Evolutionary conservation across 2,113 vertebrate species (phyloP).

Genomic region (Mus spicilegus): DNA sequence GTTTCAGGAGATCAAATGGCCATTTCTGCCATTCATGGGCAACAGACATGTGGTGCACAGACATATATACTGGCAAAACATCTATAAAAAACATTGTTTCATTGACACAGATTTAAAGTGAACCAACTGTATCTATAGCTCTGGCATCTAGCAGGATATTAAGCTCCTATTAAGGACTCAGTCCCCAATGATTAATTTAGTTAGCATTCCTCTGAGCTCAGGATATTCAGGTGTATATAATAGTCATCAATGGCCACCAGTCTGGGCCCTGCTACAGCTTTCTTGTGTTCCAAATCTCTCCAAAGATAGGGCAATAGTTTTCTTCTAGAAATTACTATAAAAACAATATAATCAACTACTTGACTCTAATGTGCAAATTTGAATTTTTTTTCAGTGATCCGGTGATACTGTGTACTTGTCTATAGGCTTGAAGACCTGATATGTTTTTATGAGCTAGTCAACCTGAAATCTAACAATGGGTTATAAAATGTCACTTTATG

Average conservation of each 20-base stretch:
- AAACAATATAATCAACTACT: background rate
- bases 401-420: background rate
- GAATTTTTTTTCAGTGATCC: background rate
- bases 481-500: background rate
- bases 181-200: background rate
- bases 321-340: background rate
- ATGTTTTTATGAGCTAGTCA: slow-evolving; percentile 67
- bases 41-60: background rate
- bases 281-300: background rate
- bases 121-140: too few relatives aligned
- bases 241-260: too few relatives aligned
- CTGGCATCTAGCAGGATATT: too few relatives aligned
- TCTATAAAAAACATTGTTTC: background rate
- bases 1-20: background rate
- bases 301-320: background rate
- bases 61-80: background rate
- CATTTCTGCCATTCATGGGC: background rate
- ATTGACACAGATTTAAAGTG: too few relatives aligned
- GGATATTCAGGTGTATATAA: background rate
- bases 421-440: slow-evolving; percentile 5
- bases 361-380: background rate
- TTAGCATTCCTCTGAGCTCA: background rate
- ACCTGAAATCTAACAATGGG: slow-evolving; percentile 42
- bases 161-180: too few relatives aligned
- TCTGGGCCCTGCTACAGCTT: background rate